Evolutionary conservation across 1,140 invertebrate genomes (phyloP).

Genomic region (Meteorus sp.): DNA sequence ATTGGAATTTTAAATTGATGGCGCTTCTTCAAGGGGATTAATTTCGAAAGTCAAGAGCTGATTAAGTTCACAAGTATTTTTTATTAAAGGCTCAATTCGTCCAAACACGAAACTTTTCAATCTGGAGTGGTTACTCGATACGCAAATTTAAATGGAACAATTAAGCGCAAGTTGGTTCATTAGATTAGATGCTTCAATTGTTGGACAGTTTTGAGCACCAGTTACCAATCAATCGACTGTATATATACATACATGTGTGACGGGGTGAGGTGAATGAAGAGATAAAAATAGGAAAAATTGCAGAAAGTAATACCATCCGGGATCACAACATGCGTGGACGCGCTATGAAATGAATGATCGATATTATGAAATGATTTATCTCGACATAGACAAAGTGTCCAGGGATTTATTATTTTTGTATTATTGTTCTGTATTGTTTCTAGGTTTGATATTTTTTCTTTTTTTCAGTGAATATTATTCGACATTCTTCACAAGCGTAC

Average conservation of each 20-base stretch:
- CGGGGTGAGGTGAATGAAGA: too few species aligned
- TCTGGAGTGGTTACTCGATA: too few species aligned
- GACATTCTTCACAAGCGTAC: neutral
- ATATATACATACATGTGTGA: too few species aligned
- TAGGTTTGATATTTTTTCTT: slow-evolving; percentile 20
- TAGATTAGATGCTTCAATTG: too few species aligned
- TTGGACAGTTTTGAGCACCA: too few species aligned
- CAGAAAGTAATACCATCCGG: neutral
- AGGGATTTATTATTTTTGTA: slow-evolving; percentile 30
- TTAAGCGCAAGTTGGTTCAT: too few species aligned
- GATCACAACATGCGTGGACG: neutral
- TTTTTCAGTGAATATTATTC: slow-evolving; percentile 1
- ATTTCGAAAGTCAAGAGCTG: neutral
- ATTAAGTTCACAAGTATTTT: neutral
- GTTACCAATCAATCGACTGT: too few species aligned
- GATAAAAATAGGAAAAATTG: neutral
- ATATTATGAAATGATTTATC: slow-evolving; percentile 30
- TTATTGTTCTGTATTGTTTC: slow-evolving; percentile 28
- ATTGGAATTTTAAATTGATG: too few species aligned
- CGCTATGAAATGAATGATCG: slow-evolving; percentile 3
- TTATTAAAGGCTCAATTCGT: neutral
- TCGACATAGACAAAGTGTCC: slow-evolving; percentile 37
- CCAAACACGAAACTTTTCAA: neutral
- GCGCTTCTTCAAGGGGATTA: neutral
- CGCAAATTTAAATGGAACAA: too few species aligned